A percentile compares a stretch with the other conserved stretches of the same genome.
phyloP scores from a whole-genome alignment of 2,797 vertebrate species.

The Enoplosus armatus region DNA sequence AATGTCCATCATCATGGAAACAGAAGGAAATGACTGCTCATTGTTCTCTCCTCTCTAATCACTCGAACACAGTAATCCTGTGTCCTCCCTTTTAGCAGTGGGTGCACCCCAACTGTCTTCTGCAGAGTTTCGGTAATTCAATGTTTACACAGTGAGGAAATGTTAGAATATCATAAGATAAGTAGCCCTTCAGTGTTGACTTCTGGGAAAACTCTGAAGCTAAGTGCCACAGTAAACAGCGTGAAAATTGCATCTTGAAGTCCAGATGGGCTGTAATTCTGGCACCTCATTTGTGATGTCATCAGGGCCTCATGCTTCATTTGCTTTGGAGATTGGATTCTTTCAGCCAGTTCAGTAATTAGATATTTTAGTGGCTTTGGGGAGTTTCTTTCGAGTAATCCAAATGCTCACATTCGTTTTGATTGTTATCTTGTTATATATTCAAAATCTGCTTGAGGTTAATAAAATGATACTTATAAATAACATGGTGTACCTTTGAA shows the following conservation, averaged over 20 bases:
- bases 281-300: conserved; percentile 45
- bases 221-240: conserved; percentile 25
- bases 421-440: conserved; percentile 24
- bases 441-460: conserved; percentile 18
- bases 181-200: conserved; percentile 4
- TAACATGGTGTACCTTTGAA: neutral
- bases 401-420: conserved; percentile 13
- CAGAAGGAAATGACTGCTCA: neutral
- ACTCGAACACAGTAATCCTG: neutral
- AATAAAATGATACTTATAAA: conserved; percentile 13
- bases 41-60: conserved; percentile 1
- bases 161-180: neutral
- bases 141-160: neutral
- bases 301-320: conserved; percentile 53
- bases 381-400: conserved; percentile 40
- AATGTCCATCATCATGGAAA: conserved; percentile 44
- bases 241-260: conserved; percentile 38
- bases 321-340: conserved; percentile 57
- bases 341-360: conserved; percentile 49
- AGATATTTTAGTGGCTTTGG: conserved; percentile 39
- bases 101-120: neutral
- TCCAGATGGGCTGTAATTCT: conserved; percentile 58
- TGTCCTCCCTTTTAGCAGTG: conserved; percentile 11
- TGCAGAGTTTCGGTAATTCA: conserved; percentile 7
- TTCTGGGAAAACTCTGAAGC: conserved; percentile 26